Conservation (phyloP, 1,140 invertebrate genomes). For the Pentalonia nigronervosa region DNA sequence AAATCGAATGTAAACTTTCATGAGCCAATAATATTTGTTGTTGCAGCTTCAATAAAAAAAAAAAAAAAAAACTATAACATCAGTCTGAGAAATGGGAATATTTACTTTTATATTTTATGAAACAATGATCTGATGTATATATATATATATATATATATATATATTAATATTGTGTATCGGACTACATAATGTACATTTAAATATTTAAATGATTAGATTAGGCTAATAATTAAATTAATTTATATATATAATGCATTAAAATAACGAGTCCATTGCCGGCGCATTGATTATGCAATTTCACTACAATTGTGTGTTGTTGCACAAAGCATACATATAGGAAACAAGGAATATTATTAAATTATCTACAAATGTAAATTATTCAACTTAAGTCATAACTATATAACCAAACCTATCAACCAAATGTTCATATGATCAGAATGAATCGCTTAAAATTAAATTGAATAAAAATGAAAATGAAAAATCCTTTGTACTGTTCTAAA, state of each 20-base stretch:
- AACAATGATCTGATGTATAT: neutral
- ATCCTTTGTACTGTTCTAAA: neutral
- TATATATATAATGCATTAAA: neutral
- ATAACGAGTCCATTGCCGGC: neutral
- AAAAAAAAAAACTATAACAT: neutral
- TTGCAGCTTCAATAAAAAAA: neutral
- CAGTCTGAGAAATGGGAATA: neutral
- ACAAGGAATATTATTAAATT: neutral
- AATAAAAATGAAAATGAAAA: neutral
- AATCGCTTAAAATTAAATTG: neutral
- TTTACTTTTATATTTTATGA: neutral
- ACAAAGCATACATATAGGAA: neutral
- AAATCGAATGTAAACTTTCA: neutral
- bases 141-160: neutral
- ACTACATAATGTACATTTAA: neutral
- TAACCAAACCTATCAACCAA: neutral
- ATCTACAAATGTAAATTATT: neutral
- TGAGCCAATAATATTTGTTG: neutral
- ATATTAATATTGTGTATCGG: neutral
- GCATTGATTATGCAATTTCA: neutral
- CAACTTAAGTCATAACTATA: neutral
- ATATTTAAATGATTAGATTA: neutral
- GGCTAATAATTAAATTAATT: neutral
- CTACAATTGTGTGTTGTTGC: neutral
- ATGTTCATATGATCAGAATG: neutral